phyloP scores from a whole-genome alignment of 1,140 invertebrate species.

The Antheraea mylitta region DNA sequence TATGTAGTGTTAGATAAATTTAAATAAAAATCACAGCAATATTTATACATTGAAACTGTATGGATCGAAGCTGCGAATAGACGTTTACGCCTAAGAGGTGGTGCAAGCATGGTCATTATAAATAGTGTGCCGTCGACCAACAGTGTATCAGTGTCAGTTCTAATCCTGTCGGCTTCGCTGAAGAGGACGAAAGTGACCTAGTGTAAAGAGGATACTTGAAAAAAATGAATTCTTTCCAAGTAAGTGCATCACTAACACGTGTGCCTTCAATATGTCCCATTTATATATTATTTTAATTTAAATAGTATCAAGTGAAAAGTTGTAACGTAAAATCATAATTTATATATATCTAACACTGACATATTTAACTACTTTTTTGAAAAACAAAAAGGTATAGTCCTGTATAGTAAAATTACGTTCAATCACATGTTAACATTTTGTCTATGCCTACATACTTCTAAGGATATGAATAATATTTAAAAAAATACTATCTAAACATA shows the following conservation, averaged over 20 bases:
- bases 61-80: neutral
- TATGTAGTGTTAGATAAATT: too few relatives aligned
- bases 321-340: neutral
- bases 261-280: neutral
- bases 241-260: constrained; percentile 37
- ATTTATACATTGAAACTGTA: neutral
- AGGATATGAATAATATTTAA: too few relatives aligned
- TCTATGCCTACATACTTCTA: too few relatives aligned
- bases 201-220: constrained; percentile 12
- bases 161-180: constrained; percentile 52
- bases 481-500: too few relatives aligned
- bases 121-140: constrained; percentile 39
- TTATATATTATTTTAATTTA: neutral
- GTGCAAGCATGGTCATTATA: constrained; percentile 60
- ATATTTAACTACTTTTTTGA: too few relatives aligned
- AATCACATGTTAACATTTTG: too few relatives aligned
- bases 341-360: too few relatives aligned
- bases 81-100: constrained; percentile 24
- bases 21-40: neutral
- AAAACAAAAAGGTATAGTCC: too few relatives aligned
- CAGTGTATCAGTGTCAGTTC: constrained; percentile 57
- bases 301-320: neutral
- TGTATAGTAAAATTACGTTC: too few relatives aligned
- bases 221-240: constrained; percentile 58
- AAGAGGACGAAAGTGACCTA: constrained; percentile 65